Evolutionary conservation across 2,797 vertebrate species (phyloP).

Genomic region (Delichon dasypus): DNA sequence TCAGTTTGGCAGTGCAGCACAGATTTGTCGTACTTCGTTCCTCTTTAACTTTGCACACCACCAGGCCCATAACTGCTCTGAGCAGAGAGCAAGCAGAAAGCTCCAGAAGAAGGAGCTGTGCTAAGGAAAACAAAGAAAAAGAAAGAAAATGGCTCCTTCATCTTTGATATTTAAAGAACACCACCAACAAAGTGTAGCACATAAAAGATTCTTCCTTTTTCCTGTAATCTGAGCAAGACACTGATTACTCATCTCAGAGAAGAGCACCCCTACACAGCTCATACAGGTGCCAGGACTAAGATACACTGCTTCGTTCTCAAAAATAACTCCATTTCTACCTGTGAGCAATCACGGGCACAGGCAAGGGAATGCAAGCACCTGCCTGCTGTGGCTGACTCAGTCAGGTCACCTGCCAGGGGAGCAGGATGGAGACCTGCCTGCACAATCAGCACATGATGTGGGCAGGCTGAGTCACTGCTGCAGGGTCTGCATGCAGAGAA

Average conservation of each 20-base stretch:
- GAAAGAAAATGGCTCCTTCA: not conserved
- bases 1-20: not conserved
- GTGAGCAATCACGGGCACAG: not conserved
- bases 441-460: not conserved
- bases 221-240: not conserved
- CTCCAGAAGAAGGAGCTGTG: not conserved
- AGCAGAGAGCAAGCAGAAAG: not conserved
- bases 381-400: not conserved
- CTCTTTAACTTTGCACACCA: not conserved
- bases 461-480: not conserved
- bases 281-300: not conserved
- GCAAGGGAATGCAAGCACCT: not conserved
- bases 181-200: not conserved
- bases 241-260: not conserved
- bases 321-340: not conserved
- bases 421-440: not conserved
- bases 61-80: not conserved
- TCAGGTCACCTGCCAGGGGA: not conserved
- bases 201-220: not conserved
- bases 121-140: not conserved
- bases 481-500: not conserved
- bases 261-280: not conserved
- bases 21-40: not conserved
- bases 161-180: not conserved
- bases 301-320: not conserved